A percentile compares a stretch with the other conserved stretches of the same genome.
Evolutionary conservation across 1,140 invertebrate genomes (phyloP).

Genomic region (Leptinotarsa texana): DNA sequence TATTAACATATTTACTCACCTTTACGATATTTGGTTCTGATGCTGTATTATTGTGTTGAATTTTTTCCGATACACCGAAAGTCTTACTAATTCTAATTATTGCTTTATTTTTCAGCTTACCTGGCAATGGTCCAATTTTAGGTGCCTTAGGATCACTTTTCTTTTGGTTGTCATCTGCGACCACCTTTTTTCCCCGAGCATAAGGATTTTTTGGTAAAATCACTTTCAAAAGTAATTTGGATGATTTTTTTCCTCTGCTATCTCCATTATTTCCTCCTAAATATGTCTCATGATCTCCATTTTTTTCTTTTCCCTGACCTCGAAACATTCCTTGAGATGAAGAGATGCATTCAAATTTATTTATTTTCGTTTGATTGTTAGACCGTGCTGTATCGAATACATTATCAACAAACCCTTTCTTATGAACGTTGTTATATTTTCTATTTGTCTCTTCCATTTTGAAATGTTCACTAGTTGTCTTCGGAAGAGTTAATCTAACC

Average conservation of each 20-base stretch:
- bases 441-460: not conserved
- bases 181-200: not conserved
- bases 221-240: not conserved
- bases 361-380: not conserved
- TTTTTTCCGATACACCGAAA: not conserved
- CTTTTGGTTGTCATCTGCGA: not conserved
- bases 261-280: not conserved
- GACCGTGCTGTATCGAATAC: not conserved
- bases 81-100: not conserved
- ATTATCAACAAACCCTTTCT: not conserved
- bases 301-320: not conserved
- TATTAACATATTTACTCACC: not conserved
- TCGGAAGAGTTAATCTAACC: not conserved
- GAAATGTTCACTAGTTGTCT: not conserved
- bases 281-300: not conserved
- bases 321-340: not conserved
- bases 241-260: not conserved
- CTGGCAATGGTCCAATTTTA: not conserved
- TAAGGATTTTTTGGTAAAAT: not conserved
- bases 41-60: not conserved
- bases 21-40: not conserved
- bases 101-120: conserved; percentile 2
- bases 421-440: not conserved
- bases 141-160: not conserved
- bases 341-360: not conserved